phyloP scores from a whole-genome alignment of 2,888 invertebrate species.

The Drosophila bunnanda region DNA sequence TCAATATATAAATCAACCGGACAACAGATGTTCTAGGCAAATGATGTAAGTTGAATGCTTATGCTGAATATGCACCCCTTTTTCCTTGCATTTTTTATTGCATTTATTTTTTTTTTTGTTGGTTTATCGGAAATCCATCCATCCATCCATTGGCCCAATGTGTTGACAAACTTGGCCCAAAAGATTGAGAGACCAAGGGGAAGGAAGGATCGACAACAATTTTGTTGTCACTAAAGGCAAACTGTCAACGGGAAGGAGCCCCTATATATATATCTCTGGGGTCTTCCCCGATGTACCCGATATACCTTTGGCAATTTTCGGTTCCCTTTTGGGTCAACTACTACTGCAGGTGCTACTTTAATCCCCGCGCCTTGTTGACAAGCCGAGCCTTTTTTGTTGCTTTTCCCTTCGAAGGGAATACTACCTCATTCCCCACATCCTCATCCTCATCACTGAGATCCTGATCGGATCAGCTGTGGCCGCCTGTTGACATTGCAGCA shows the following conservation, averaged over 20 bases:
- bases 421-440: constrained; percentile 5
- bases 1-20: constrained; percentile 22
- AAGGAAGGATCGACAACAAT: constrained; percentile 61
- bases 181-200: constrained; percentile 51
- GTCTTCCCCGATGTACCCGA: not conserved
- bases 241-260: constrained; percentile 62
- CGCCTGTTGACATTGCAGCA: constrained; percentile 20
- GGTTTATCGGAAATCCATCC: constrained; percentile 26
- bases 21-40: constrained; percentile 46
- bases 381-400: constrained; percentile 39
- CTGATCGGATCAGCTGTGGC: constrained; percentile 56
- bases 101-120: not conserved
- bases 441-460: constrained; percentile 13
- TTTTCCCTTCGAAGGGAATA: too few relatives aligned
- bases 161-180: constrained; percentile 71
- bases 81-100: too few relatives aligned
- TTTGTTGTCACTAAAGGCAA: constrained; percentile 75
- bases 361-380: constrained; percentile 75
- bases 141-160: constrained; percentile 43
- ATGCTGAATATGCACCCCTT: constrained; percentile 32
- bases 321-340: constrained; percentile 47
- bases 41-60: constrained; percentile 31
- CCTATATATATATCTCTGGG: not conserved
- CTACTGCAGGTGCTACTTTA: constrained; percentile 71
- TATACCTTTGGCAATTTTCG: constrained; percentile 21